Conservation (phyloP, 2,113 vertebrate genomes). For the Ciconia maguari region DNA sequence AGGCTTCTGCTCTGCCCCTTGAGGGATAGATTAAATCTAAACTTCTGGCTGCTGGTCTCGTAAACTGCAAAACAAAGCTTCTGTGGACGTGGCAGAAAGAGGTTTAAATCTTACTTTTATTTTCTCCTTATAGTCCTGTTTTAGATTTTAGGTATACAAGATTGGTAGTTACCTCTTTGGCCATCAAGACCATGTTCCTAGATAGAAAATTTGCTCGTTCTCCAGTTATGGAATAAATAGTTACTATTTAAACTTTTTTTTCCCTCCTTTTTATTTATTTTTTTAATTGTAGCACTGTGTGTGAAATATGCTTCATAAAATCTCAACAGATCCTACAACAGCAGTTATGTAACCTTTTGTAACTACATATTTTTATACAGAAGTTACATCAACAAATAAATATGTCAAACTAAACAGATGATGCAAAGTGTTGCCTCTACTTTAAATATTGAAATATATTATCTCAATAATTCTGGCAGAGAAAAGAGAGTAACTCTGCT, state of each 20-base stretch:
- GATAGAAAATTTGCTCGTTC: not conserved
- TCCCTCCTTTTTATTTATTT: accelerated
- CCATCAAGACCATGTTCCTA: not conserved
- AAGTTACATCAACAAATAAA: slow-evolving; percentile 24
- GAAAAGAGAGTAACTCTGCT: not conserved
- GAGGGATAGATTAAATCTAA: not conserved
- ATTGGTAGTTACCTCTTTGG: not conserved
- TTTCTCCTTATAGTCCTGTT: not conserved
- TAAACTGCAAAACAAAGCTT: not conserved
- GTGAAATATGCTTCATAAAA: not conserved
- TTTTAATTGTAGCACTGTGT: not conserved
- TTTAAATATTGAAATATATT: slow-evolving; percentile 40
- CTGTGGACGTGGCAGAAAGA: not conserved
- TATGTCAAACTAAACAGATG: not conserved
- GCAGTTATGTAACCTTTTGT: not conserved
- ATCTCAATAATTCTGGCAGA: not conserved
- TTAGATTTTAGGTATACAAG: not conserved
- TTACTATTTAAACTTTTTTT: not conserved
- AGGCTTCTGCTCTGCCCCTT: not conserved
- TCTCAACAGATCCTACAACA: not conserved
- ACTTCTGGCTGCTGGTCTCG: not conserved
- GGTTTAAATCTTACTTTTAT: not conserved
- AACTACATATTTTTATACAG: not conserved
- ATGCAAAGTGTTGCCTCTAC: not conserved
- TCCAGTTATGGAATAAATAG: not conserved